Base-by-base conservation (phyloP, 2,888 invertebrate species). In the Pemphredon lugubris region DNA sequence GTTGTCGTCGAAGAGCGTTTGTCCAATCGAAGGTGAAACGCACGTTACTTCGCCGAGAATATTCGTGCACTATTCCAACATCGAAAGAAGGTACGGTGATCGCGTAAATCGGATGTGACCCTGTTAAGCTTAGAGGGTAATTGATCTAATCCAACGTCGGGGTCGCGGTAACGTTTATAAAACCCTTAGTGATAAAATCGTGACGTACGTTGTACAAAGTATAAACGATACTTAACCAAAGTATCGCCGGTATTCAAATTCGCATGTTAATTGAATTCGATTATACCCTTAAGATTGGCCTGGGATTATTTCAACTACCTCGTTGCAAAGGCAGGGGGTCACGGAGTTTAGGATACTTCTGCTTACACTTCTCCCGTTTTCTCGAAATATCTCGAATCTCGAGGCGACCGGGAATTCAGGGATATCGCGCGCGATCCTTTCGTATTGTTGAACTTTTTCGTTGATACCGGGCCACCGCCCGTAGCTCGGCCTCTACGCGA, bases 81-180 rank as follows among this genome's bases (percentile, higher is more conserved):
- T 44, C 16, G 14, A 30, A n/a, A 18, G 45, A 13, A 47, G 16
- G 16, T 60, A 66, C 65, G 44, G 63, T 75, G 72, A 64, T 78
- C 75, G 75, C 58, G 60, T 69, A 48, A 78, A 75, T 32, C 30
- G 13, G n/a, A 5, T 40, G n/a, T 30, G 11, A 32, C 55, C 32
- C 20, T 40, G 13, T 64, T 40, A 9, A 40, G 50, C 30, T 34
- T 30, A 13, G 5, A 23, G 47, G 71, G 26, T 58, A 39, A 65
- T 67, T 45, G 69, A 67, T 37, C 47, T 60, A 68, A 34, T 20
- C 39, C 39, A 55, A 58, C 30, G 18, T 40, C 47, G 37, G 9
- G 20, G 14, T 63, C 55, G 50, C 54, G 14, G 2, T 7, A 40
- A 1, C 2, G 5, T 40, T 40, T 40, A 4, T 5, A 34, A n/a